A percentile compares a stretch with the other conserved stretches of the same genome.
Evolutionary conservation across 2,888 invertebrate genomes (phyloP).

Genomic region (Heliconius sara): DNA sequence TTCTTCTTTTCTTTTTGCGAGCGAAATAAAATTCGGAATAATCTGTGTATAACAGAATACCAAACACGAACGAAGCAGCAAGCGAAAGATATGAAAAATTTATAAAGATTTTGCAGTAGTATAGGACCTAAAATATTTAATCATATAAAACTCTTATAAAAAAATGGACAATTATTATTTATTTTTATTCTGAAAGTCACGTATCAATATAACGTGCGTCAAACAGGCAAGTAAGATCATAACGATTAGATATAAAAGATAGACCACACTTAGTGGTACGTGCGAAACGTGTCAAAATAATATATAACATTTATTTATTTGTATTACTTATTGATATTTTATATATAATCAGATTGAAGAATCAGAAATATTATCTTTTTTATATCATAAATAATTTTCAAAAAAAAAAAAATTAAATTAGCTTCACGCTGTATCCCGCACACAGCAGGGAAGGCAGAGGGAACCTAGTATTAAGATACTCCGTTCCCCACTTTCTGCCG

Average conservation of each 20-base stretch:
- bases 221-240: not conserved
- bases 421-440: too few relatives aligned
- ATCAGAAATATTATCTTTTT: not conserved
- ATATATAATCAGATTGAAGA: not conserved
- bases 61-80: too few relatives aligned
- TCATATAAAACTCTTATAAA: not conserved
- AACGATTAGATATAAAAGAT: constrained; percentile 19
- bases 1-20: too few relatives aligned
- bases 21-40: too few relatives aligned
- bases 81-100: too few relatives aligned
- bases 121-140: not conserved
- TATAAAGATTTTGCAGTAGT: too few relatives aligned
- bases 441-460: too few relatives aligned
- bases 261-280: constrained; percentile 9
- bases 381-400: not conserved
- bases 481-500: too few relatives aligned
- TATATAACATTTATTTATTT: not conserved
- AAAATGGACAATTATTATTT: not conserved
- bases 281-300: constrained; percentile 17
- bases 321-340: not conserved
- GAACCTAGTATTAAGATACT: too few relatives aligned
- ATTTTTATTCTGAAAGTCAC: not conserved
- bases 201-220: constrained; percentile 10
- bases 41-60: too few relatives aligned
- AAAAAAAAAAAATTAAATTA: too few relatives aligned